These are phyloP conservation scores for Psophia crepitans DNA, from an alignment of 2,113 vertebrate species.

Conservation along the genomic window DNA sequence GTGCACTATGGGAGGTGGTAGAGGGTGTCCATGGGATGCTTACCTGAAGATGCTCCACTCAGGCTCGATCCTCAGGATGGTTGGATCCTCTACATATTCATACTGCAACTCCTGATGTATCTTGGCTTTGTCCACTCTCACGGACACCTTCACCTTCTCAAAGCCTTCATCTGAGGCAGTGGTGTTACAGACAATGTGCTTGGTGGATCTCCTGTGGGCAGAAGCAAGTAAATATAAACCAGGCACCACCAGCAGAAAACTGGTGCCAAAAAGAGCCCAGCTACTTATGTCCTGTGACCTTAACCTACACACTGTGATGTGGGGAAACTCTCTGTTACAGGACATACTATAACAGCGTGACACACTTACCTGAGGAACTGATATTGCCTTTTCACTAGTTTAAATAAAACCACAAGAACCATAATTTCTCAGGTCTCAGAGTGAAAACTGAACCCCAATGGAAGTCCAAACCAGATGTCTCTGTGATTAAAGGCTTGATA, in stretches of 20 bases:
- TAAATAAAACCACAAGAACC: neutral
- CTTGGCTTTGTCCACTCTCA: slow-evolving; percentile 91
- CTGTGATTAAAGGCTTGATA: neutral
- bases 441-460: neutral
- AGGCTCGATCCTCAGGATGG: slow-evolving; percentile 89
- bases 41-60: slow-evolving; percentile 99
- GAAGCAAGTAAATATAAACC: neutral
- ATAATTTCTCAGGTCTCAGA: neutral
- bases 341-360: neutral
- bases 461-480: neutral
- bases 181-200: slow-evolving; percentile 89
- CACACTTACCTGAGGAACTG: neutral
- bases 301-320: neutral
- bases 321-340: neutral
- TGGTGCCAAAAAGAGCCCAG: neutral
- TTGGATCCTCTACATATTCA: slow-evolving; percentile 94
- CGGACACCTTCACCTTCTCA: slow-evolving; percentile 87
- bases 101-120: slow-evolving; percentile 89
- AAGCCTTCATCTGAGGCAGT: slow-evolving; percentile 83
- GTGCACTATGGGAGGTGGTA: fast-evolving
- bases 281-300: neutral
- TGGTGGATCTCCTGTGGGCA: slow-evolving; percentile 81
- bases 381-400: neutral
- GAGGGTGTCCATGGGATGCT: neutral
- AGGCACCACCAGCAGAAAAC: neutral